These are phyloP conservation scores for Eilema caniola DNA, from an alignment of 2,888 invertebrate genomes.

Conservation along the genomic window DNA sequence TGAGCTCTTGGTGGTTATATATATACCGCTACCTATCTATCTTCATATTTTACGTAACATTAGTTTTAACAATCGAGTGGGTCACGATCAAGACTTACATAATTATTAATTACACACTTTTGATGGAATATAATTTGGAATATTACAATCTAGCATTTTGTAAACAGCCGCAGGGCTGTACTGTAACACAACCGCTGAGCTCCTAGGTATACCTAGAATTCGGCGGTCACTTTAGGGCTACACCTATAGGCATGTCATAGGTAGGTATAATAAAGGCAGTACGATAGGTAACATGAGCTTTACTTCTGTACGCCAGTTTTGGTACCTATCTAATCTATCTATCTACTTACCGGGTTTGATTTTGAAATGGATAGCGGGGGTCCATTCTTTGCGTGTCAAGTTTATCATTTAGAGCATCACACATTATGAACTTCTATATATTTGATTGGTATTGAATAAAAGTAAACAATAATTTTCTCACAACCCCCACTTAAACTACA, in stretches of 20 bases:
- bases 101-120: too few relatives aligned
- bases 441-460: background rate
- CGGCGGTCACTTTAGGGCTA: background rate
- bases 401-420: conserved; percentile 65
- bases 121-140: too few relatives aligned
- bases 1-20: too few relatives aligned
- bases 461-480: conserved; percentile 1
- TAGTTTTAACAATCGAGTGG: too few relatives aligned
- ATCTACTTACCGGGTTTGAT: conserved; percentile 75
- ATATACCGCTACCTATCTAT: too few relatives aligned
- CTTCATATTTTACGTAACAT: too few relatives aligned
- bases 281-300: background rate
- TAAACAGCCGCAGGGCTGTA: too few relatives aligned
- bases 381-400: conserved; percentile 78
- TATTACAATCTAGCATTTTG: too few relatives aligned
- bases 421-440: background rate
- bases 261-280: too few relatives aligned
- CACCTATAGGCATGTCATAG: background rate
- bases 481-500: background rate
- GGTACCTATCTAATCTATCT: too few relatives aligned
- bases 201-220: background rate
- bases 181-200: too few relatives aligned
- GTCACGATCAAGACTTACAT: too few relatives aligned
- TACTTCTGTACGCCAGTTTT: background rate
- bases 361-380: conserved; percentile 77